A percentile compares a stretch with the other conserved stretches of the same genome.
Evolutionary conservation across 1,140 invertebrate species (phyloP).

Genomic region (Drosophila serrata): DNA sequence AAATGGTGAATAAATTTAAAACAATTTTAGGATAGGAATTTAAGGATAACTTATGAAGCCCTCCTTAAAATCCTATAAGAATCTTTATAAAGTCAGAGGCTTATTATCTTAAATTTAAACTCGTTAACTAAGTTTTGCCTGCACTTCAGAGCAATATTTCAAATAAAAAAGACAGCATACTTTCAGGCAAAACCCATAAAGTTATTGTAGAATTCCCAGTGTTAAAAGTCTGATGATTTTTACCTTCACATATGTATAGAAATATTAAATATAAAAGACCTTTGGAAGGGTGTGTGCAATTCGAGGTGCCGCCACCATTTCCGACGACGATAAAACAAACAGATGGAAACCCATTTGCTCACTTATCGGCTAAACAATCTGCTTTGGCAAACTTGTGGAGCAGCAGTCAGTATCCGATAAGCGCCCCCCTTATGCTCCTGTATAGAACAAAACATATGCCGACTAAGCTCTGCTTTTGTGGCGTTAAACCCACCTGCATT

Average conservation of each 20-base stretch:
- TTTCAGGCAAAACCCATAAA: conserved; percentile 20
- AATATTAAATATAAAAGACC: conserved; percentile 1
- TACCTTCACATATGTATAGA: background rate
- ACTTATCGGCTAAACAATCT: conserved; percentile 51
- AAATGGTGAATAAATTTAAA: background rate
- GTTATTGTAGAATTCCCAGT: background rate
- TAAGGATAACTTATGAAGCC: accelerated
- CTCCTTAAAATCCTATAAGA: accelerated
- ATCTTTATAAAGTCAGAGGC: background rate
- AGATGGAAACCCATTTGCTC: conserved; percentile 20
- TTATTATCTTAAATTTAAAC: background rate
- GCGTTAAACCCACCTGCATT: conserved; percentile 65
- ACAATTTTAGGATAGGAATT: background rate
- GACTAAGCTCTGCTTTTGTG: conserved; percentile 14
- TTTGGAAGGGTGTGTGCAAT: conserved; percentile 21
- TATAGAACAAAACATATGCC: conserved; percentile 46
- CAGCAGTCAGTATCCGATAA: conserved; percentile 54
- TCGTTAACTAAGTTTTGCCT: background rate
- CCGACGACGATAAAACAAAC: conserved; percentile 45
- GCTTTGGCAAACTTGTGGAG: conserved; percentile 34
- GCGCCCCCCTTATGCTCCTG: background rate
- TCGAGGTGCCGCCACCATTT: conserved; percentile 13
- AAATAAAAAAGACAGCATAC: conserved; percentile 16
- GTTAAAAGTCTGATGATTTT: background rate
- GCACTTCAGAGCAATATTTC: too few relatives aligned